Percentiles rank a stretch among this genome's conserved stretches.
Conservation (phyloP, 2,797 vertebrate species). For the Falco concolor region DNA sequence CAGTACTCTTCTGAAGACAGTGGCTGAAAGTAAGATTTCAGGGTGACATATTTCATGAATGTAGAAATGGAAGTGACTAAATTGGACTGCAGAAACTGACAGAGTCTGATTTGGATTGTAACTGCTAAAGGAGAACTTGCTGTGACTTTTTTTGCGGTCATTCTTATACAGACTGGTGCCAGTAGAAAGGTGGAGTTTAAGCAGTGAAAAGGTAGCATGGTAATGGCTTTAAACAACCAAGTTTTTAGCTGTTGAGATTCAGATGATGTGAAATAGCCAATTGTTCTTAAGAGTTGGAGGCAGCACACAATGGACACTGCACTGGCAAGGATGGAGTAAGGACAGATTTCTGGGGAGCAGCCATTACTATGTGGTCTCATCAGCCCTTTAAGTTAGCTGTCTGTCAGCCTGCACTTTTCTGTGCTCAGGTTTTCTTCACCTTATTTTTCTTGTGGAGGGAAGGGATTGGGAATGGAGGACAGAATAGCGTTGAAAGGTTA, state of each 20-base stretch:
- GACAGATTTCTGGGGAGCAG: not conserved
- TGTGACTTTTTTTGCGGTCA: not conserved
- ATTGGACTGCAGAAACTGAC: not conserved
- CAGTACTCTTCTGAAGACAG: not conserved
- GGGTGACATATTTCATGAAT: not conserved
- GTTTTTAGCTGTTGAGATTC: not conserved
- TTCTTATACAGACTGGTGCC: not conserved
- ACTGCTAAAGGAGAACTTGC: not conserved
- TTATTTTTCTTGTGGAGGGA: not conserved
- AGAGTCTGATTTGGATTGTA: not conserved
- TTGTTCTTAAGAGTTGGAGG: not conserved
- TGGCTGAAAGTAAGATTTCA: not conserved
- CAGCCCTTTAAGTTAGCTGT: not conserved
- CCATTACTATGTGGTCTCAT: not conserved
- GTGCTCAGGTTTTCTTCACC: not conserved
- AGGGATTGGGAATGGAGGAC: not conserved
- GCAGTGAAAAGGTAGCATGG: not conserved
- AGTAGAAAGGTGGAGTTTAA: not conserved
- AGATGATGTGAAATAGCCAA: not conserved
- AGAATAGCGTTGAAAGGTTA: not conserved
- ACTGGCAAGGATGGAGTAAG: not conserved
- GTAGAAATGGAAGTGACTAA: not conserved
- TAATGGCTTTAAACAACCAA: not conserved
- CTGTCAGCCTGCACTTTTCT: not conserved
- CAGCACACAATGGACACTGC: not conserved